phyloP scores from a whole-genome alignment of 2,797 vertebrate species.

The Novumbra hubbsi region DNA sequence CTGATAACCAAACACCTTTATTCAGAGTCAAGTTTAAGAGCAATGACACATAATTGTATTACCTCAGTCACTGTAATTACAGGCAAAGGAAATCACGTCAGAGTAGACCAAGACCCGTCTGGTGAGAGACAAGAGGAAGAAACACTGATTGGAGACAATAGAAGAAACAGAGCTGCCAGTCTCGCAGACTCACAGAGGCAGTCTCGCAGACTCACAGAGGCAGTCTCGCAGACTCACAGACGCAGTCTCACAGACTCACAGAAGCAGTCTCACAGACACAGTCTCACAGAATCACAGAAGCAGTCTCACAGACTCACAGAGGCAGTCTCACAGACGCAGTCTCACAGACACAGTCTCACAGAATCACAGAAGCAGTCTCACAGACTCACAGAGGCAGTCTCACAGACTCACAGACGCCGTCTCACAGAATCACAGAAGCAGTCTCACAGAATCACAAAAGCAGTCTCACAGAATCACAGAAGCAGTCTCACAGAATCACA shows the following conservation, averaged over 20 bases:
- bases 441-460: too few relatives aligned
- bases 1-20: slow-evolving; percentile 58
- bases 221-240: slow-evolving; percentile 35
- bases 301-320: too few relatives aligned
- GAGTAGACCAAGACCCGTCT: slow-evolving; percentile 58
- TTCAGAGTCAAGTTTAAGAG: slow-evolving; percentile 59
- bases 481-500: too few relatives aligned
- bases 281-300: too few relatives aligned
- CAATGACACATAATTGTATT: slow-evolving; percentile 67
- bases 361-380: too few relatives aligned
- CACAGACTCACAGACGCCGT: too few relatives aligned
- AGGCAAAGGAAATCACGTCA: slow-evolving; percentile 64
- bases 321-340: too few relatives aligned
- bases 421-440: too few relatives aligned
- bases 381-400: too few relatives aligned
- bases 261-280: too few relatives aligned
- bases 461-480: too few relatives aligned
- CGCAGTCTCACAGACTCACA: slow-evolving; percentile 36
- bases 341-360: too few relatives aligned
- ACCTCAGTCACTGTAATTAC: slow-evolving; percentile 56
- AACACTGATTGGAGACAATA: slow-evolving; percentile 53
- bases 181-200: slow-evolving; percentile 35
- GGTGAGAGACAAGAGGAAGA: slow-evolving; percentile 63
- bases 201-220: slow-evolving; percentile 33
- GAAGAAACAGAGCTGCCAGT: slow-evolving; percentile 47